Evolutionary conservation across 2,113 vertebrate genomes (phyloP), one percentile per base, ranked within the genome.

Genomic region (Chaetops frenatus): DNA sequence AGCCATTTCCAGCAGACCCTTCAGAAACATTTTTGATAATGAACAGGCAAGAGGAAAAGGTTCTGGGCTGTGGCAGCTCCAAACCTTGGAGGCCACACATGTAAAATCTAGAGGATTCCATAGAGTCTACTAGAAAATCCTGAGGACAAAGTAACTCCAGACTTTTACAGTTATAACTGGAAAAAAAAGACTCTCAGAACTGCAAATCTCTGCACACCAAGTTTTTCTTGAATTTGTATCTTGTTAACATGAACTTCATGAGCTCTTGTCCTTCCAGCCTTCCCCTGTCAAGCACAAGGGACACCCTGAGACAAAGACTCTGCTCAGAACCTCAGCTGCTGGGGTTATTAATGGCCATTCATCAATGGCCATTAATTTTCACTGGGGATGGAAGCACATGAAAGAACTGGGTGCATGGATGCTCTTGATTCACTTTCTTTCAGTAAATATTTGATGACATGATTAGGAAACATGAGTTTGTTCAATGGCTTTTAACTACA

Each of bases 401-500:
- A 40, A 83, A 70, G 50, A 73, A 47, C 17, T 17, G 31, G 29
- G 48, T 21, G 51, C 54, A 44, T 45, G 47, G 77, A 66, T 47
- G 56, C 51, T 64, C 80, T 40, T 71, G 42, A 81, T 78, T 81
- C 44, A 78, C 33, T 78, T 73, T 78, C 64, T 71, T 64, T 67
- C 77, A 81, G 86, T 80, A 94, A 95, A 94, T 74, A 91, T 92
- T 84, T 84, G 60, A 77, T 92, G 17, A 62, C 60, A 48, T 31
- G 40, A 92, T 86, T 66, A 81, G 47, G 61, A 92, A 86, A 73
- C 38, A 28, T 7, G 40, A 36, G 24, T 67, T 81, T 73, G 47
- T 81, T 88, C 44, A 48, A 18, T 44, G 24, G 35, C 44, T 48
- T 90, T 93, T 78, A 92, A 90, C 84, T 67, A 71, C 36, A 40